Percentiles rank a stretch among this genome's conserved stretches.
Evolutionary conservation across 53 echinoderm and acorn worm species (phyloP).

Genomic region (Henricia sp.): DNA sequence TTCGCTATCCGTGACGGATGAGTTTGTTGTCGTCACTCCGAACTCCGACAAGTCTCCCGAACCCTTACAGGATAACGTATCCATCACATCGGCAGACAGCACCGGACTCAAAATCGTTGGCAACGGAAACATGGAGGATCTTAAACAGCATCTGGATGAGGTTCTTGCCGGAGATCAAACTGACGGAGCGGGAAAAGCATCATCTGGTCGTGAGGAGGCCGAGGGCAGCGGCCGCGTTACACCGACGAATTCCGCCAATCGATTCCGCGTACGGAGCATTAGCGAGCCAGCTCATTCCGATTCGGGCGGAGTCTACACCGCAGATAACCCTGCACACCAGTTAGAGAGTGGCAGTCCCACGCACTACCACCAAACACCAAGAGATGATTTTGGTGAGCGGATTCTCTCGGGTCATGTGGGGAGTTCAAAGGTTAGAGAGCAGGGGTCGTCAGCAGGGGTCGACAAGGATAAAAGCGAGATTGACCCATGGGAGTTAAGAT

Average conservation of each 20-base stretch:
- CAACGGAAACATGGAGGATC: slow-evolving; percentile 97
- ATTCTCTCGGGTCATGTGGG: slow-evolving; percentile 80
- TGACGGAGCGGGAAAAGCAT: slow-evolving; percentile 25
- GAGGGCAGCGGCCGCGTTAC: slow-evolving; percentile 37
- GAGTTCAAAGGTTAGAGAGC: slow-evolving; percentile 54
- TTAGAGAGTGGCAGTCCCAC: slow-evolving; percentile 32
- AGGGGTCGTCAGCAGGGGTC: slow-evolving; percentile 30
- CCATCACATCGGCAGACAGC: slow-evolving; percentile 21
- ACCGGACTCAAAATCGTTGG: slow-evolving; percentile 95
- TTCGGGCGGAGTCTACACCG: slow-evolving; percentile 34
- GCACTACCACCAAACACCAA: slow-evolving; percentile 1
- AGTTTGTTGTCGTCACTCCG: slow-evolving; percentile 93
- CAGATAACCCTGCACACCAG: slow-evolving; percentile 41
- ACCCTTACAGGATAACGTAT: slow-evolving; percentile 5
- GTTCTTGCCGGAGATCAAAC: slow-evolving; percentile 81
- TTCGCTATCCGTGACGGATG: slow-evolving; percentile 91
- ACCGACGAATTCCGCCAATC: slow-evolving; percentile 27
- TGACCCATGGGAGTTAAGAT: slow-evolving; percentile 84
- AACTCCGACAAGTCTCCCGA: slow-evolving; percentile 65
- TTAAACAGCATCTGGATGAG: slow-evolving; percentile 89
- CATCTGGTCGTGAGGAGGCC: neutral
- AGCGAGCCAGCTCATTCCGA: slow-evolving; percentile 27
- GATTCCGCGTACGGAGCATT: slow-evolving; percentile 9
- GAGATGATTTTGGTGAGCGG: slow-evolving; percentile 72
- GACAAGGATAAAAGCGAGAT: slow-evolving; percentile 21